Evolutionary conservation across 1,140 invertebrate genomes (phyloP).

Genomic region (Chrysopa pallens): DNA sequence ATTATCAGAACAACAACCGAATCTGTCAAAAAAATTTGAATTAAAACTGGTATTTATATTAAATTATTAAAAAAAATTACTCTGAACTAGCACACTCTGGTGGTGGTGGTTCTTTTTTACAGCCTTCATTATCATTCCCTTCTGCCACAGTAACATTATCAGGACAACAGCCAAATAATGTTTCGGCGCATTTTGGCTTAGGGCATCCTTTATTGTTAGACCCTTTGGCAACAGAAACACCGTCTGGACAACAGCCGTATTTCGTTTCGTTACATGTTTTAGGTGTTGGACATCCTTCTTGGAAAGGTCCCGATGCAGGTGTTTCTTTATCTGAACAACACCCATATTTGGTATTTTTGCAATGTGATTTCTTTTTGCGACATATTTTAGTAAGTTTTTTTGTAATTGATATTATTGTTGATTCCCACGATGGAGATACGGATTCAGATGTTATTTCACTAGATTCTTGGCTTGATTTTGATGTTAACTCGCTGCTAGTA

Average conservation of each 20-base stretch:
- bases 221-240: slow-evolving; percentile 62
- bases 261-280: slow-evolving; percentile 64
- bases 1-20: slow-evolving; percentile 65
- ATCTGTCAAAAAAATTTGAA: too few relatives aligned
- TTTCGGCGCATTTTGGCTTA: slow-evolving; percentile 48
- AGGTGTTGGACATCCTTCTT: slow-evolving; percentile 53
- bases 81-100: slow-evolving; percentile 40
- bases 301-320: slow-evolving; percentile 66
- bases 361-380: slow-evolving; percentile 30
- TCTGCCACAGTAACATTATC: slow-evolving; percentile 60
- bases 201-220: slow-evolving; percentile 59
- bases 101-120: slow-evolving; percentile 36
- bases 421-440: too few relatives aligned
- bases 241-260: slow-evolving; percentile 80
- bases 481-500: not conserved
- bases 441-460: not conserved
- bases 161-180: slow-evolving; percentile 70
- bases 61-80: slow-evolving; percentile 26
- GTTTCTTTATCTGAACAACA: slow-evolving; percentile 81
- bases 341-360: slow-evolving; percentile 55
- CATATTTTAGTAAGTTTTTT: too few relatives aligned
- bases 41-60: slow-evolving; percentile 13
- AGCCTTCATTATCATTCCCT: slow-evolving; percentile 71
- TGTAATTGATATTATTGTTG: too few relatives aligned
- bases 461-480: not conserved